These are phyloP conservation scores for Pseudomyrmex cubaensis DNA, from an alignment of 1,140 invertebrate species.

Conservation along the genomic window DNA sequence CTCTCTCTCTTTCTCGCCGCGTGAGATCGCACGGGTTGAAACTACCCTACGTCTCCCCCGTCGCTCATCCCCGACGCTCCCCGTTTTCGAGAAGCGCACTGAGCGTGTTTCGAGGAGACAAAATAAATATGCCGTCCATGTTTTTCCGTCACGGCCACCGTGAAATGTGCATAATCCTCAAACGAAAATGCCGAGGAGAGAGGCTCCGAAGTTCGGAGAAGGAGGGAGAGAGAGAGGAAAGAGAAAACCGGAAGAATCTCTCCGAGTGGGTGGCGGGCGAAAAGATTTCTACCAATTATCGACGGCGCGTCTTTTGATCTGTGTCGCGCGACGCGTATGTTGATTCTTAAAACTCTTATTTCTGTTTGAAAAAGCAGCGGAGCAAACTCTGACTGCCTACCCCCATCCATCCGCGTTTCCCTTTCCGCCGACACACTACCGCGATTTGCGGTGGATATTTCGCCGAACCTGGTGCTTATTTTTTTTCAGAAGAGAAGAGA, in stretches of 20 bases:
- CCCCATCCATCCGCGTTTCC: not conserved
- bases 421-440: not conserved
- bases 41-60: constrained; percentile 65
- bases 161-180: constrained; percentile 80
- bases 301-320: constrained; percentile 83
- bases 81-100: constrained; percentile 50
- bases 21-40: constrained; percentile 39
- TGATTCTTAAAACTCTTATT: constrained; percentile 82
- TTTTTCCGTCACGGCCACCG: constrained; percentile 72
- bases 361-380: constrained; percentile 75
- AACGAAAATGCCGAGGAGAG: constrained; percentile 70
- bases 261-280: not conserved
- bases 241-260: too few species aligned
- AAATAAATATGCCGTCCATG: constrained; percentile 80
- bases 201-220: constrained; percentile 8
- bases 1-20: constrained; percentile 27
- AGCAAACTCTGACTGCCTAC: constrained; percentile 44
- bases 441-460: constrained; percentile 48
- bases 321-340: constrained; percentile 74
- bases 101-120: constrained; percentile 69
- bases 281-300: constrained; percentile 85
- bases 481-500: constrained; percentile 31
- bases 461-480: constrained; percentile 28
- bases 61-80: constrained; percentile 57
- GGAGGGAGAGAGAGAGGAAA: not conserved